Evolutionary conservation across 2,797 vertebrate species (phyloP), one percentile per base, ranked within the genome.

Genomic region (Fundulus diaphanus): DNA sequence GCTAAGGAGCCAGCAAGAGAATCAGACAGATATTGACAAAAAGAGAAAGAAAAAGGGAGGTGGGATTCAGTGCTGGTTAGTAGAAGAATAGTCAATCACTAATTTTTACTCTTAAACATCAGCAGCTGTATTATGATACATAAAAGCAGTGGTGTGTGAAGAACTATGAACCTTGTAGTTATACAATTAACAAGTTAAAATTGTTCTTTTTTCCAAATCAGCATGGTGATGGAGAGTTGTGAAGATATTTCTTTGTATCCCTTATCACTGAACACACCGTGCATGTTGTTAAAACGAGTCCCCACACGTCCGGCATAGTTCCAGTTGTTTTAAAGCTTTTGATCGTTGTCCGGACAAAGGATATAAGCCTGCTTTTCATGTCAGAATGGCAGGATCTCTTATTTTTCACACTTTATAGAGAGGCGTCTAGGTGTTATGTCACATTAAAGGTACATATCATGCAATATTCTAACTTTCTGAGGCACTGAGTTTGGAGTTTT

Each of bases 1-100:
- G 98, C 98, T 99, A 96, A 93, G 95, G 78, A 88, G 87, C 72
- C 88, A 89, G 91, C 82, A 79, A 73, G 78, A 80, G 79, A 90
- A 74, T 83, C 22, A 71, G 66, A 83, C 70, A 80, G 59, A 81
- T 87, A 72, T 76, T 70, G 71, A 95, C 18, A 93, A 70, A 93
- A 92, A 79, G 71, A 82, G 67, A 67, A 67, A 86, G 78, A 83
- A 70, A 85, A 69, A 85, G 63, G 85, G 89, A 92, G 52, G 86
- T 95, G 91, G 90, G 91, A 83, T 87, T 88, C 82, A 89, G 92
- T 92, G 86, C 78, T 79, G 87, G 91, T 92, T 93, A 94, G 94
- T 94, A 74, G 88, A 72, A 89, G 79, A 61, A 73, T 78, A 80
- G 73, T 84, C 76, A 72, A 85, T 87, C 82, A 75, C 48, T 42